Evolutionary conservation across 2,797 vertebrate species (phyloP), one percentile per base, ranked within the genome.

Genomic region (Holocentrus rufus): DNA sequence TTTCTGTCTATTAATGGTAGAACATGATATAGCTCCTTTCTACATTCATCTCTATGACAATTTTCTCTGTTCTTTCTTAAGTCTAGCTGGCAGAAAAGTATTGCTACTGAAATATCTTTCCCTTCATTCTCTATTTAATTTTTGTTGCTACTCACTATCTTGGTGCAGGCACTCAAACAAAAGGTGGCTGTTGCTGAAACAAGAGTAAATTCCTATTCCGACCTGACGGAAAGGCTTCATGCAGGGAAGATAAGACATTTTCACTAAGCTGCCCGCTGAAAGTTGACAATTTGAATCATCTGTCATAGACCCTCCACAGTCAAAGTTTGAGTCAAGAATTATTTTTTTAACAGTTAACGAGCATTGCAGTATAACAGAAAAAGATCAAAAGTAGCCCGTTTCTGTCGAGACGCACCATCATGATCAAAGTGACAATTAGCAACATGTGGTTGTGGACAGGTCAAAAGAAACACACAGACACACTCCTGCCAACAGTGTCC

Each of bases 141-240:
- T 27, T 72, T 39, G 58, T 65, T 79, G 31, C 69, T 68, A 46
- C 11, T 34, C 31, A 59, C 20, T 36, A 44, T 71, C 18, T 56
- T 14, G 17, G 49, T 50, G 18, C 39, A 18, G 49, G 47, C 17
- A 59, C 39, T 65, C 22, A 36, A 39, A 68, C 14, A 1, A 50
- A 74, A 72, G 39, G 8, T 56, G 39, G 65, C 76, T 61, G 79
- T 75, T 56, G 54, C 34, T 27, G 65, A 76, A 80, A 70, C 15
- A 15, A 34, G 39, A 17, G 64, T 53, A 58, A 78, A 77, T 54
- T 72, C 4, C n/a, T 69, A 62, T 76, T 64, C 17, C 31, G 74
- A 72, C 74, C 57, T 54, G 27, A 47, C 39, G 64, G 17, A 67
- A 47, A 36, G 30, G 25, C 54, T 68, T 69, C 44, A 72, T 57